These are phyloP conservation scores for Botrylloides violaceus DNA, from an alignment of 23 tunicate genomes.

Conservation along the genomic window DNA sequence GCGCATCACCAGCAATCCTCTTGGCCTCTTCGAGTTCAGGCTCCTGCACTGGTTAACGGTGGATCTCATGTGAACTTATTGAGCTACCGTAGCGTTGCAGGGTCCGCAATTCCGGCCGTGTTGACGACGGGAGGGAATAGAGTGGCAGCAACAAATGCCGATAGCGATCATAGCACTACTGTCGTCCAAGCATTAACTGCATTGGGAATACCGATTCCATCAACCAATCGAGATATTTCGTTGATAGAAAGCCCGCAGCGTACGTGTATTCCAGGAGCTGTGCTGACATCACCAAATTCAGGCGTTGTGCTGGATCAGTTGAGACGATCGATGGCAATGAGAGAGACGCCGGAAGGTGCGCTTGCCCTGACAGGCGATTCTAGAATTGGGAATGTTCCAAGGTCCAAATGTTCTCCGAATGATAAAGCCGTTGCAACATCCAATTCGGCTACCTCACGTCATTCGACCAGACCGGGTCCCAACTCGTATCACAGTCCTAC, in stretches of 20 bases:
- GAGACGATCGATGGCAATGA: conserved; percentile 47
- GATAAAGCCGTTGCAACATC: neutral
- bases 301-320: conserved; percentile 35
- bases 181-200: conserved; percentile 11
- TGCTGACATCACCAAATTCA: conserved; percentile 1
- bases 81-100: neutral
- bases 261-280: neutral
- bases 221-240: neutral
- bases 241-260: neutral
- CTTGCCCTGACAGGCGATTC: neutral
- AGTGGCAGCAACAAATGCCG: neutral
- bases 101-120: neutral
- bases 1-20: neutral
- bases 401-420: neutral
- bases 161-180: neutral
- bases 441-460: neutral
- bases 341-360: conserved; percentile 21
- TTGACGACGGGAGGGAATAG: neutral
- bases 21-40: neutral
- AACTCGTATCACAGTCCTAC: conserved; percentile 8
- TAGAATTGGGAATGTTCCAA: conserved; percentile 31
- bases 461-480: conserved; percentile 34
- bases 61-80: neutral
- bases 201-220: conserved; percentile 5
- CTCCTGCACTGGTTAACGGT: neutral